phyloP scores from a whole-genome alignment of 2,113 vertebrate species.

The Microcebus jonahi region DNA sequence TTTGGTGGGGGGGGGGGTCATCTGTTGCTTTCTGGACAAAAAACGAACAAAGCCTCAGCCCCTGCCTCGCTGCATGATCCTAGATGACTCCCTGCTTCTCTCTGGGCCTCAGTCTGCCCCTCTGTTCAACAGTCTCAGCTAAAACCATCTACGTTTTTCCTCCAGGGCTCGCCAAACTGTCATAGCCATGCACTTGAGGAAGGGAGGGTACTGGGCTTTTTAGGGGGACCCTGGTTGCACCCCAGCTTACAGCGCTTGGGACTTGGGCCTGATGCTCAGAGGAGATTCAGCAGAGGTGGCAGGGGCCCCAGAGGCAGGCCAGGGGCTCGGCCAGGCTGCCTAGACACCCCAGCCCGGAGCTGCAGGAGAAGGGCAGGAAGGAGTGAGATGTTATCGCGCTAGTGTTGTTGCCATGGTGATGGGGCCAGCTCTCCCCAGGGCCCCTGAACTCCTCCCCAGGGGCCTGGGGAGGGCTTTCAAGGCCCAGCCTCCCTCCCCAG shows the following conservation, averaged over 20 bases:
- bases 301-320: not conserved
- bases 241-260: not conserved
- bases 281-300: not conserved
- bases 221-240: not conserved
- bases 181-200: not conserved
- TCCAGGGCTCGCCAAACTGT: not conserved
- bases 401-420: constrained; percentile 21
- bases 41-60: not conserved
- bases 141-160: not conserved
- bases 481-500: not conserved
- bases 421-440: not conserved
- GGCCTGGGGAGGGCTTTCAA: not conserved
- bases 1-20: not conserved
- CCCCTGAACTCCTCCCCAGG: not conserved
- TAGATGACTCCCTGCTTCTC: not conserved
- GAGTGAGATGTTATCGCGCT: not conserved
- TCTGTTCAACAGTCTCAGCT: constrained; percentile 5
- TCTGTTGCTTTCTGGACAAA: not conserved
- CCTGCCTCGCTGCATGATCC: not conserved
- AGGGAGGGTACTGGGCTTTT: not conserved
- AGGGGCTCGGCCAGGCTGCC: not conserved
- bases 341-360: not conserved
- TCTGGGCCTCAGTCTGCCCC: not conserved
- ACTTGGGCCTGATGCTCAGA: not conserved
- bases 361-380: not conserved